These are phyloP conservation scores for Bufotes viridis DNA, from an alignment of 2,797 vertebrate genomes.

Conservation along the genomic window DNA sequence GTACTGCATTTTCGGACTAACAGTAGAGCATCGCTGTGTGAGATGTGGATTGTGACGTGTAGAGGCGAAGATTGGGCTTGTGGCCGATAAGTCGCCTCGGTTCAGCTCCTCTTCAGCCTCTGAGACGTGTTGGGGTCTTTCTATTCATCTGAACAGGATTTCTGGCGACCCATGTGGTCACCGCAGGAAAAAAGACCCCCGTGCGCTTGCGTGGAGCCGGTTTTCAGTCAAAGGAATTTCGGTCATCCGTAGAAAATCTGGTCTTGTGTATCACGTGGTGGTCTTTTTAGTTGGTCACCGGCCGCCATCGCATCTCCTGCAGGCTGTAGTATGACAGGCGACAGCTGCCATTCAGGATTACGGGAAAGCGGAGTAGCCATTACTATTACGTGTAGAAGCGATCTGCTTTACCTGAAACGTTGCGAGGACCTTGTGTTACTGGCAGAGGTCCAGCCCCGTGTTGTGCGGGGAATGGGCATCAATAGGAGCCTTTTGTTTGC, in stretches of 20 bases:
- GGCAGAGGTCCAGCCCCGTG: neutral
- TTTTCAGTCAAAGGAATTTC: no score
- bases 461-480: neutral
- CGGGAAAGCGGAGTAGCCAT: neutral
- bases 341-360: neutral
- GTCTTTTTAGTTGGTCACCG: neutral
- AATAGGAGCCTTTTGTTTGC: neutral
- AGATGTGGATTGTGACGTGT: neutral
- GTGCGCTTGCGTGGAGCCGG: neutral
- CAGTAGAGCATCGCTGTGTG: neutral
- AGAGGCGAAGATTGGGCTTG: neutral
- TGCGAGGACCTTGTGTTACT: neutral
- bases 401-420: neutral
- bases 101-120: neutral
- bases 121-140: neutral
- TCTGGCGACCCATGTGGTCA: neutral
- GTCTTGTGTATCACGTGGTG: no score
- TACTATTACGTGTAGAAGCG: neutral
- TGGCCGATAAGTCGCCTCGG: neutral
- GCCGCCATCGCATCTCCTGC: neutral
- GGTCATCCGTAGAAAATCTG: no score
- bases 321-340: neutral
- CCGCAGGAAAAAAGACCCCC: neutral
- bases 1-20: neutral
- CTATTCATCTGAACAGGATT: neutral